Conservation (phyloP, 2,113 vertebrate species). For the Larimichthys polyactis region DNA sequence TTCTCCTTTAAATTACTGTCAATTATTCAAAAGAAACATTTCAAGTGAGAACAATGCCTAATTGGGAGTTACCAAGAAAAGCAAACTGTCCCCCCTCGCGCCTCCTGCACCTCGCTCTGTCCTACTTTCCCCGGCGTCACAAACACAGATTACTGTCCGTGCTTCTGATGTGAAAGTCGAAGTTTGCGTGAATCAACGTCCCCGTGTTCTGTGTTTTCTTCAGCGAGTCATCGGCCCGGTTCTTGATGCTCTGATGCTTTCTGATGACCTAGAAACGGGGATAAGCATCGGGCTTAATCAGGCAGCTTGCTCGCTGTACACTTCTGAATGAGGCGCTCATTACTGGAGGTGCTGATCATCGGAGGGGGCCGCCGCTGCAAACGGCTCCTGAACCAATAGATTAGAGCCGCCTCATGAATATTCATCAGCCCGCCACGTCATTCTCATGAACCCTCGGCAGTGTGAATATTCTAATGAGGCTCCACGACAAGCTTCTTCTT, state of each 20-base stretch:
- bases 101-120: conserved; percentile 53
- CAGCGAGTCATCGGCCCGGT: conserved; percentile 20
- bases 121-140: conserved; percentile 55
- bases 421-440: conserved; percentile 56
- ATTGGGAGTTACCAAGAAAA: conserved; percentile 68
- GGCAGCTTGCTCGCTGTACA: conserved; percentile 59
- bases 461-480: conserved; percentile 78
- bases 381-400: conserved; percentile 29
- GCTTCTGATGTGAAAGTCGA: neutral
- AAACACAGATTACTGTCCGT: neutral
- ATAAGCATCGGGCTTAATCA: conserved; percentile 63
- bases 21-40: conserved; percentile 61
- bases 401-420: conserved; percentile 62
- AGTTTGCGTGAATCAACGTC: neutral
- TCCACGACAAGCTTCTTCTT: conserved; percentile 23
- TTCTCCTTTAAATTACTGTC: conserved; percentile 47
- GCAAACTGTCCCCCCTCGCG: conserved; percentile 59
- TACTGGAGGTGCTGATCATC: conserved; percentile 30
- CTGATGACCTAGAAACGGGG: conserved; percentile 70
- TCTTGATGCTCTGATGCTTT: conserved; percentile 48
- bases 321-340: conserved; percentile 53
- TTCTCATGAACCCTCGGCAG: conserved; percentile 35
- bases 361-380: conserved; percentile 17
- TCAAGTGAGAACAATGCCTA: conserved; percentile 61
- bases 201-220: conserved; percentile 21